Percentiles rank a stretch among this genome's conserved stretches.
Conservation (phyloP, 1,140 invertebrate species). For the Ceratina calcarata region DNA sequence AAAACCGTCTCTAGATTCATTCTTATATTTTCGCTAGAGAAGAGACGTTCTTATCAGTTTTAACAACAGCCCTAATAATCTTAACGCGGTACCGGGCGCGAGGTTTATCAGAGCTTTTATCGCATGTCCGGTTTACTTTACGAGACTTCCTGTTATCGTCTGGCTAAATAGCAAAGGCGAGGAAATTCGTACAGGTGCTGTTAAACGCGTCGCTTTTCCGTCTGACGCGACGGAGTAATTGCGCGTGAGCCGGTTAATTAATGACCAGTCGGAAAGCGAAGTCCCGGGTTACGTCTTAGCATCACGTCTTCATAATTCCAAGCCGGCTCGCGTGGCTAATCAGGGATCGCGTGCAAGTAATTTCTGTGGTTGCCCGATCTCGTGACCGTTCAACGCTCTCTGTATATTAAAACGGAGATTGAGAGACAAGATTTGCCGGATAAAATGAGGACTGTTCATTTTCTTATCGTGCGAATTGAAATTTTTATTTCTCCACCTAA, state of each 20-base stretch:
- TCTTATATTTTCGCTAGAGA: no score
- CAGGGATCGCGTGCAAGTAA: conserved; percentile 30
- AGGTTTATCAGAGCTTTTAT: background rate
- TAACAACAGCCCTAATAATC: background rate
- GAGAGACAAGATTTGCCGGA: no score
- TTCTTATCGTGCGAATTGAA: no score
- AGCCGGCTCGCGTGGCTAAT: conserved; percentile 5
- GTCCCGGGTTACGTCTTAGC: conserved; percentile 13
- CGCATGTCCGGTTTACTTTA: conserved; percentile 19
- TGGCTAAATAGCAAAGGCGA: conserved; percentile 1
- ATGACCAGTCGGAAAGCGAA: conserved; percentile 18
- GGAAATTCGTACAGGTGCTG: conserved; percentile 9
- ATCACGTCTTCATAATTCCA: conserved; percentile 35
- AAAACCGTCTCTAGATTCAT: no score
- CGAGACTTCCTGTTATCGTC: background rate
- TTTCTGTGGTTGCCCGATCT: background rate
- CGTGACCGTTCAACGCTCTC: background rate
- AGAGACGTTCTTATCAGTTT: background rate
- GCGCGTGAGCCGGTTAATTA: conserved; percentile 33
- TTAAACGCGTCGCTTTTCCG: background rate
- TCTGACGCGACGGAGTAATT: conserved; percentile 18
- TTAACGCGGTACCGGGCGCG: background rate
- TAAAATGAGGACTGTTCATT: no score
- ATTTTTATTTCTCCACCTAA: no score
- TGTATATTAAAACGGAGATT: no score